These are phyloP conservation scores for Latrodectus elegans DNA, from an alignment of 2,888 invertebrate species.

Conservation along the genomic window DNA sequence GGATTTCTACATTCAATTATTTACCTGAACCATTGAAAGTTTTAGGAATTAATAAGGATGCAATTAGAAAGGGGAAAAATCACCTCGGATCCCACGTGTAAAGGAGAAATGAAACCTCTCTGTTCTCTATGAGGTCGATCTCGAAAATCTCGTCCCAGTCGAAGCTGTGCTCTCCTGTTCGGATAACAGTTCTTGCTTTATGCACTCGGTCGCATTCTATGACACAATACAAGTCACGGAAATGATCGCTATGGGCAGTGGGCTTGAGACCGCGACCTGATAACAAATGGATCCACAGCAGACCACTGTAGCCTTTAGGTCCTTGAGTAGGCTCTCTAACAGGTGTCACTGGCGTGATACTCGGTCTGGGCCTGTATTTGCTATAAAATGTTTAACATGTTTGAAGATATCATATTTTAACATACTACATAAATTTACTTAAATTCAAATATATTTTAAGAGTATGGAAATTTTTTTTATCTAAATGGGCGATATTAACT, in stretches of 20 bases:
- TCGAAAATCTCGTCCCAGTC: conserved; percentile 99
- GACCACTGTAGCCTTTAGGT: conserved; percentile 83
- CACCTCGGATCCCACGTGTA: conserved; percentile 99
- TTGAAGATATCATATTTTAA: not conserved
- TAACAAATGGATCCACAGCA: conserved; percentile 91
- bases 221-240: conserved; percentile 95
- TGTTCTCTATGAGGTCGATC: conserved; percentile 93
- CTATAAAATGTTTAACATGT: not conserved
- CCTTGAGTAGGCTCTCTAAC: conserved; percentile 15
- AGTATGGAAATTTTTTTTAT: no score
- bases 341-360: conserved; percentile 32
- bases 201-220: conserved; percentile 97
- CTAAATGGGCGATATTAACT: no score
- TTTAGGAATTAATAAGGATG: not conserved
- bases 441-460: no score
- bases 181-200: conserved; percentile 95
- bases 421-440: conserved; percentile 73
- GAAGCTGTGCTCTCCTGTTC: conserved; percentile 96
- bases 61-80: not conserved
- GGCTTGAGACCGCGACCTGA: conserved; percentile 85
- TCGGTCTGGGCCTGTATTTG: conserved; percentile 52
- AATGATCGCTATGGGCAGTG: conserved; percentile 73
- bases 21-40: not conserved
- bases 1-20: no score
- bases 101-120: conserved; percentile 94